Base-by-base conservation (phyloP, 2,888 invertebrate genomes). In the Achlya flavicornis region DNA sequence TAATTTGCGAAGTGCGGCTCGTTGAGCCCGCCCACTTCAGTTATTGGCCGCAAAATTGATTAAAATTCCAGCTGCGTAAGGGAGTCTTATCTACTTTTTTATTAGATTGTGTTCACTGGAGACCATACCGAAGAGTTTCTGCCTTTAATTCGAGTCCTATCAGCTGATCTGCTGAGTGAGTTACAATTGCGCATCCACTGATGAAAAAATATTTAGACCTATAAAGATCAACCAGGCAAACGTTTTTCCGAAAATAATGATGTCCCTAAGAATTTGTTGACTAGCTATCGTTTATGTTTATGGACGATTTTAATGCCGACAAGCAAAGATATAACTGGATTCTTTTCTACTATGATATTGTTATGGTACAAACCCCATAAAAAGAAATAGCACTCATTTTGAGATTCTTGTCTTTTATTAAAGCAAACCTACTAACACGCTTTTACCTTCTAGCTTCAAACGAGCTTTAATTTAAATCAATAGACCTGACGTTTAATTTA, bases 1-100 rank as follows among this genome's bases (percentile, higher is more conserved):
- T 88, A 90, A 91, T 90, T 90, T 88, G 88, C 75, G 83, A 88
- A 85, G 81, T 80, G 78, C 74, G 79, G 73, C 79, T 79, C 83
- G 84, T 81, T 79, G 78, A 77, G 81, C 68, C 73, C 76, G 76
- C 72, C 71, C 71, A 77, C 81, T 79, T 70, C 85, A 83, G 85
- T 86, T 88, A 91, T 90, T 88, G 90, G 87, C 88, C 91, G 79
- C 89, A 88, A 87, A 89, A 89, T 90, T 92, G 90, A 92, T 91
- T 92, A 90, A 91, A 91, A 92, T 92, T 91, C 90, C 83, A 73
- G 79, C 84, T 84, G 86, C 86, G 90, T 89, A 85, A 85, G 85
- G 80, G 76, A 82, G 83, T 79, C 80, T 80, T 83, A 77, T 87
- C 83, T 83, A 86, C 85, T 88, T 88, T 87, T 87, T 87, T 88